Evolutionary conservation across 2,888 invertebrate genomes (phyloP).

Genomic region (Bembecia ichneumoniformis): DNA sequence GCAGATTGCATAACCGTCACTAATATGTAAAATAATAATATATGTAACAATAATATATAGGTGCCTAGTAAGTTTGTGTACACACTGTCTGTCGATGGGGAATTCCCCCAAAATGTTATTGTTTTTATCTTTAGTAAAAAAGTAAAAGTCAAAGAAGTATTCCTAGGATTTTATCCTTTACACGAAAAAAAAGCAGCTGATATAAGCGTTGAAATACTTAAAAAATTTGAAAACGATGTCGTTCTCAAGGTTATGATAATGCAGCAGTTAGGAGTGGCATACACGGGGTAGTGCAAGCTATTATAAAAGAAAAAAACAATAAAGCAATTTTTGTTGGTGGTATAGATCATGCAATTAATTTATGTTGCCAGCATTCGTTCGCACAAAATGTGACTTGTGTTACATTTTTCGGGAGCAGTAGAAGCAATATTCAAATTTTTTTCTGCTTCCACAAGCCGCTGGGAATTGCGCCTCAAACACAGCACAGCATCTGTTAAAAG

Average conservation of each 20-base stretch:
- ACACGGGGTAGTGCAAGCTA: no score
- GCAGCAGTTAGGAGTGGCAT: not conserved
- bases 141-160: not conserved
- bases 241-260: not conserved
- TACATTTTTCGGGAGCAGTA: not conserved
- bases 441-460: not conserved
- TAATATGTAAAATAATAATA: no score
- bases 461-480: not conserved
- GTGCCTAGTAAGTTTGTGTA: no score
- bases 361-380: not conserved
- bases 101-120: no score
- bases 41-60: no score
- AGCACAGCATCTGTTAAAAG: not conserved
- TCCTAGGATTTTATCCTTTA: not conserved
- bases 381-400: not conserved
- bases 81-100: no score
- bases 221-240: not conserved
- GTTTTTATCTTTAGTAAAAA: no score
- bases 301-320: not conserved
- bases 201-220: not conserved
- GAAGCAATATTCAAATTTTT: not conserved
- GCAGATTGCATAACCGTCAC: no score
- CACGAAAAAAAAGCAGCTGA: not conserved
- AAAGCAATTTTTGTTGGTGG: not conserved
- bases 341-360: not conserved